Percentiles rank a stretch among this genome's conserved stretches.
These are phyloP conservation scores for Tetranychus truncatus DNA, from an alignment of 2,888 invertebrate species.

Conservation along the genomic window DNA sequence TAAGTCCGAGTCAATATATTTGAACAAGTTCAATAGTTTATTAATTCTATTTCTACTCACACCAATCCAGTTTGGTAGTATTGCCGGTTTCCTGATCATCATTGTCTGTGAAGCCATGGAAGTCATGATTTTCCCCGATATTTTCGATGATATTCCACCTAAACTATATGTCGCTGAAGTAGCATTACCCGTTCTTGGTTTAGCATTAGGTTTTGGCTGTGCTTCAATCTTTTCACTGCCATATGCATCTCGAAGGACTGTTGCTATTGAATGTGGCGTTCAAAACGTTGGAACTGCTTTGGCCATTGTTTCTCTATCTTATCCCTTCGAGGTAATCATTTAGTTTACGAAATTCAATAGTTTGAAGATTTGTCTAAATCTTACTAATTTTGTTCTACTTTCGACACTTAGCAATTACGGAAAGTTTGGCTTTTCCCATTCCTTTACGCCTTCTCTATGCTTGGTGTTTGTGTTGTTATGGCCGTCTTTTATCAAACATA, in stretches of 20 bases:
- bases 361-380: neutral
- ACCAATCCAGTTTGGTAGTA: slow-evolving; percentile 29
- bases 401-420: slow-evolving; percentile 22
- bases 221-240: slow-evolving; percentile 28
- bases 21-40: no score
- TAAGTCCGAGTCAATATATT: slow-evolving; percentile 19
- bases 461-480: slow-evolving; percentile 24
- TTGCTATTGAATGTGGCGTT: slow-evolving; percentile 31
- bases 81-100: slow-evolving; percentile 29
- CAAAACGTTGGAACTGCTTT: slow-evolving; percentile 32
- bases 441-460: slow-evolving; percentile 28
- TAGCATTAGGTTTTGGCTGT: slow-evolving; percentile 29
- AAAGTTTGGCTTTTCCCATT: slow-evolving; percentile 28
- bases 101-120: slow-evolving; percentile 28
- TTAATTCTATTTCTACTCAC: no score
- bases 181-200: slow-evolving; percentile 29
- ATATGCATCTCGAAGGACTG: slow-evolving; percentile 28
- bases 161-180: slow-evolving; percentile 29
- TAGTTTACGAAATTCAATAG: neutral
- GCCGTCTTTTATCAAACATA: slow-evolving; percentile 23
- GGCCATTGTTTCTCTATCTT: slow-evolving; percentile 30
- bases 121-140: slow-evolving; percentile 29
- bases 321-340: slow-evolving; percentile 26
- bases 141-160: slow-evolving; percentile 29
- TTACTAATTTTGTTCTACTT: neutral